Conservation (phyloP, 64 coral and sea anemone genomes). For the Anthopleura sola region DNA sequence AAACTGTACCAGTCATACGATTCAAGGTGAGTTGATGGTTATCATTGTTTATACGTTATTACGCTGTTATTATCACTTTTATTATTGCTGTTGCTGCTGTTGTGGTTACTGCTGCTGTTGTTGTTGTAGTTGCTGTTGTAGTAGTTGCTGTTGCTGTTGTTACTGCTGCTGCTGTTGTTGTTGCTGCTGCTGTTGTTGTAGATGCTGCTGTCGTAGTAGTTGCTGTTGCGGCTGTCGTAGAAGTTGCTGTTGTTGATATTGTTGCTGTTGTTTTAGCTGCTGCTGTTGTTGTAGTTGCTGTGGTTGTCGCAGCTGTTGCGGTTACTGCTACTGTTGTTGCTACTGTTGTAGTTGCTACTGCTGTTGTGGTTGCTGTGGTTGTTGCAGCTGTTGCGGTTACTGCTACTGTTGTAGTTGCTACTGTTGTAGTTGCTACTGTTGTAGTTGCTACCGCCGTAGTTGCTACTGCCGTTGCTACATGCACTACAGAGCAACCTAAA, state of each 20-base stretch:
- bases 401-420: neutral
- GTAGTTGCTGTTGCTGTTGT: neutral
- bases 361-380: neutral
- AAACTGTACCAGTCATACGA: constrained; percentile 94
- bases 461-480: no score
- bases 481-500: no score
- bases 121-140: neutral
- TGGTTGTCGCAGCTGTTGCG: no score
- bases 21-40: constrained; percentile 57
- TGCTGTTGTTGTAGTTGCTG: neutral
- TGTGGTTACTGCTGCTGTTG: neutral
- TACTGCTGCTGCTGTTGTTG: neutral
- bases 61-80: no score
- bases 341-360: neutral
- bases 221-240: neutral
- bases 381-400: neutral
- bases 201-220: no score
- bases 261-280: neutral
- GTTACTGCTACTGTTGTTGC: no score
- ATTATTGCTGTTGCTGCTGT: no score
- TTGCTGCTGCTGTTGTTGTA: neutral
- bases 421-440: neutral
- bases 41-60: no score
- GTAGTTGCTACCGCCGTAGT: neutral
- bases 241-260: neutral